Conservation (phyloP, 1,140 invertebrate genomes). For the Tetragonula clypearis region DNA sequence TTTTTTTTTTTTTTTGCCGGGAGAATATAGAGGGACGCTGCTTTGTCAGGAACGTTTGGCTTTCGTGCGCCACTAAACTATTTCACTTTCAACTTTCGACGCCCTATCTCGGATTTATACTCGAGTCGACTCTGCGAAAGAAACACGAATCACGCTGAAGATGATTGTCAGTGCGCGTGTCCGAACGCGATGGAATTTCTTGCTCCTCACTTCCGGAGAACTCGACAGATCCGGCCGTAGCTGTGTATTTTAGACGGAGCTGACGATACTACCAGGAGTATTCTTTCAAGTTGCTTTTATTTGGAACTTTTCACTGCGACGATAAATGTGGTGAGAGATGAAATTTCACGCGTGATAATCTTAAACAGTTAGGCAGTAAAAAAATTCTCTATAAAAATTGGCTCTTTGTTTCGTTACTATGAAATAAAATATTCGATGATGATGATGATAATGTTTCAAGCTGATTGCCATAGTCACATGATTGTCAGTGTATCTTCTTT, state of each 20-base stretch:
- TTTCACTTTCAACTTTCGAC: slow-evolving; percentile 57
- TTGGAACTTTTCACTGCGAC: too few species aligned
- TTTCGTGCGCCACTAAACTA: slow-evolving; percentile 50
- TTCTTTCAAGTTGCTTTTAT: too few species aligned
- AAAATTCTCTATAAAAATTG: too few species aligned
- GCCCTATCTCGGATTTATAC: slow-evolving; percentile 49
- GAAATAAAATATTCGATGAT: too few species aligned
- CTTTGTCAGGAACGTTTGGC: slow-evolving; percentile 50
- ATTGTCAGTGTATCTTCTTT: too few species aligned
- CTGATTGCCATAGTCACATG: too few species aligned
- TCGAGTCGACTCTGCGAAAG: slow-evolving; percentile 2
- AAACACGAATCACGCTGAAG: not conserved
- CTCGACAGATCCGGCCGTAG: not conserved
- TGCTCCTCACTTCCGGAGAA: not conserved
- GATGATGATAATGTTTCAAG: too few species aligned
- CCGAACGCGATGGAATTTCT: too few species aligned
- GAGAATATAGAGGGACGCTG: slow-evolving; percentile 25
- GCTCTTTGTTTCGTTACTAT: too few species aligned
- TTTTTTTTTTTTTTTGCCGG: slow-evolving; percentile 28
- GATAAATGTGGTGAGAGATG: too few species aligned
- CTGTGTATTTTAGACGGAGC: not conserved
- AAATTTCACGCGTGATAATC: too few species aligned
- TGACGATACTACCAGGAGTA: not conserved
- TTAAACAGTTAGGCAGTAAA: too few species aligned
- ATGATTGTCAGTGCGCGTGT: not conserved